Percentiles rank a stretch among this genome's conserved stretches.
phyloP scores from a whole-genome alignment of 2,797 vertebrate species.

The Chromis chromis region DNA sequence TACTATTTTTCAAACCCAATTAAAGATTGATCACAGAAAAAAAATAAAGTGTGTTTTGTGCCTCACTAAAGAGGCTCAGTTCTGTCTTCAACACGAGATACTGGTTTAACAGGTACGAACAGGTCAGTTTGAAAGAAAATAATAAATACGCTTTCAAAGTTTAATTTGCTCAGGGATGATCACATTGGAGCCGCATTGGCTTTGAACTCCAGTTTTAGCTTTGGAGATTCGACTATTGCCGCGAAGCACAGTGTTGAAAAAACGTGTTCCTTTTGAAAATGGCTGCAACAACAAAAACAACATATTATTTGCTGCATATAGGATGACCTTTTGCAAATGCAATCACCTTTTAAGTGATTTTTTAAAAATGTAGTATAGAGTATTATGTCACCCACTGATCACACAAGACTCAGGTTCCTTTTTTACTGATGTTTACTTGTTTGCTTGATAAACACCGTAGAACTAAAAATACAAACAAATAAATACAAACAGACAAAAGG shows the following conservation, averaged over 20 bases:
- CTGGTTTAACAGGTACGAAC: conserved; percentile 14
- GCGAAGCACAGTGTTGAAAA: not conserved
- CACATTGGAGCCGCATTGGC: not conserved
- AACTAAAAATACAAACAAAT: too few species aligned
- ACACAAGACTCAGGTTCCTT: too few species aligned
- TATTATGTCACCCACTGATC: too few species aligned
- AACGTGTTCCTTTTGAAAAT: not conserved
- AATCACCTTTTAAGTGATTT: too few species aligned
- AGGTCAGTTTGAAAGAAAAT: conserved; percentile 9
- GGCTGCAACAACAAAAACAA: too few species aligned
- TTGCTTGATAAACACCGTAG: too few species aligned
- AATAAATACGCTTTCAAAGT: conserved; percentile 11
- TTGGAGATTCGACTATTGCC: not conserved
- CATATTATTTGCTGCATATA: too few species aligned
- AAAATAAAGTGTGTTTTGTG: conserved; percentile 11
- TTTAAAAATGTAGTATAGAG: too few species aligned
- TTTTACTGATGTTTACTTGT: too few species aligned
- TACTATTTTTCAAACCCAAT: conserved; percentile 46
- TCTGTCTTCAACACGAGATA: conserved; percentile 18
- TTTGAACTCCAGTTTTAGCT: not conserved
- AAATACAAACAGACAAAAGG: too few species aligned
- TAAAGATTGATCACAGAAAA: conserved; percentile 44
- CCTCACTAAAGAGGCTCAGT: conserved; percentile 18
- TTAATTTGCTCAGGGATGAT: not conserved
- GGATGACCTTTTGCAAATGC: too few species aligned